Evolutionary conservation across 2,797 vertebrate genomes (phyloP).

Genomic region (Brotula barbata): DNA sequence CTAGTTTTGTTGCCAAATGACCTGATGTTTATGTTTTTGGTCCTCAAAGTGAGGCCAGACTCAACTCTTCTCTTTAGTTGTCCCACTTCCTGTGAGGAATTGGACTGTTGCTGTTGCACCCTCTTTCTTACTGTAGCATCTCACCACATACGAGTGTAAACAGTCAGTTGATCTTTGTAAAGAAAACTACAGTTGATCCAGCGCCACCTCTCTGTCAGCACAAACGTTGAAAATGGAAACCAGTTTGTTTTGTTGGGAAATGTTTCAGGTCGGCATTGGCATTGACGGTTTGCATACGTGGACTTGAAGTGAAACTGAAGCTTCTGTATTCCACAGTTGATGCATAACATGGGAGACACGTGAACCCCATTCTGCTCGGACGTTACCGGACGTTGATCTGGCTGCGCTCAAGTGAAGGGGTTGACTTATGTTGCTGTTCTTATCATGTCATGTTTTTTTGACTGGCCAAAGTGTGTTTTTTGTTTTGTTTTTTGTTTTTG

Average conservation of each 20-base stretch:
- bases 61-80: not conserved
- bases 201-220: slow-evolving; percentile 8
- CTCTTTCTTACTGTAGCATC: slow-evolving; percentile 58
- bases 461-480: slow-evolving; percentile 51
- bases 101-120: slow-evolving; percentile 41
- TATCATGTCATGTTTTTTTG: slow-evolving; percentile 59
- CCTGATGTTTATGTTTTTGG: slow-evolving; percentile 22
- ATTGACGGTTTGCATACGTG: slow-evolving; percentile 53
- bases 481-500: slow-evolving; percentile 26
- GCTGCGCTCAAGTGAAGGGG: slow-evolving; percentile 47
- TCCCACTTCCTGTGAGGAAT: slow-evolving; percentile 17
- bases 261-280: slow-evolving; percentile 49
- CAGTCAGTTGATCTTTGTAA: not conserved
- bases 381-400: slow-evolving; percentile 44
- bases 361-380: slow-evolving; percentile 36
- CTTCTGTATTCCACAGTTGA: slow-evolving; percentile 46
- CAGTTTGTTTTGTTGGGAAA: not conserved
- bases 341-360: slow-evolving; percentile 59
- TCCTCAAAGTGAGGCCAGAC: slow-evolving; percentile 47
- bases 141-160: slow-evolving; percentile 27
- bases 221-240: slow-evolving; percentile 6
- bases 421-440: slow-evolving; percentile 30
- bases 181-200: slow-evolving; percentile 16
- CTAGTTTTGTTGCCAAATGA: slow-evolving; percentile 68
- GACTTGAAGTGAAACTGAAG: slow-evolving; percentile 40